Evolutionary conservation across 2,888 invertebrate species (phyloP).

Genomic region (Cephalotes varians): DNA sequence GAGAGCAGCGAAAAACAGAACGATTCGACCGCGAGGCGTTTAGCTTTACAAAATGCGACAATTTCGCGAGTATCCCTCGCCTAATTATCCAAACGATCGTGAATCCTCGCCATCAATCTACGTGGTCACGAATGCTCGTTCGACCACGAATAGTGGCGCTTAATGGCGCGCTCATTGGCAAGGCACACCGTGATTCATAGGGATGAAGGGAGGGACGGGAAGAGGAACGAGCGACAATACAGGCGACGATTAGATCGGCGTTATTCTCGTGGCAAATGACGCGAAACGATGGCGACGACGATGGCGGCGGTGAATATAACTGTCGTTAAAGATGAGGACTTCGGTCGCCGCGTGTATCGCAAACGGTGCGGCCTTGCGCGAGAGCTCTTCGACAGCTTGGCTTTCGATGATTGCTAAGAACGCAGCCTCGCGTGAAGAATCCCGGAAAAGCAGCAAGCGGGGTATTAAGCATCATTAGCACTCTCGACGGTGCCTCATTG

Average conservation of each 20-base stretch:
- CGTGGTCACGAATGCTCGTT: conserved; percentile 70
- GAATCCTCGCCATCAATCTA: conserved; percentile 69
- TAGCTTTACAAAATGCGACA: conserved; percentile 55
- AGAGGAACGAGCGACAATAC: conserved; percentile 74
- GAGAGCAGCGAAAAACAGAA: not conserved
- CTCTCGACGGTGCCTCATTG: conserved; percentile 37
- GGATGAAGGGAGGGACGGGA: conserved; percentile 27
- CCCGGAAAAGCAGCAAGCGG: conserved; percentile 37
- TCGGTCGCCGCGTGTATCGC: conserved; percentile 31
- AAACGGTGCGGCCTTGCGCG: conserved; percentile 31
- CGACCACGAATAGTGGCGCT: conserved; percentile 76
- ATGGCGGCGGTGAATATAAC: conserved; percentile 25
- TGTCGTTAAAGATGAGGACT: conserved; percentile 28
- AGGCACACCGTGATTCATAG: conserved; percentile 50
- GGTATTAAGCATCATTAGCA: conserved; percentile 46
- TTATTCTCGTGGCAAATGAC: conserved; percentile 73
- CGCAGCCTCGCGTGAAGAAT: conserved; percentile 41
- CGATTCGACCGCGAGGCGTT: not conserved
- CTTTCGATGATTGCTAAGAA: conserved; percentile 44
- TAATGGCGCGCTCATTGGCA: conserved; percentile 79
- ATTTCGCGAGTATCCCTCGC: conserved; percentile 60
- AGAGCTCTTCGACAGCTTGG: conserved; percentile 7
- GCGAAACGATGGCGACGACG: conserved; percentile 61
- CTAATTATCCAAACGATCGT: conserved; percentile 72
- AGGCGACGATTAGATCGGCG: conserved; percentile 79